Conservation (phyloP, 2,888 invertebrate genomes). For the Tortricodes alternella region DNA sequence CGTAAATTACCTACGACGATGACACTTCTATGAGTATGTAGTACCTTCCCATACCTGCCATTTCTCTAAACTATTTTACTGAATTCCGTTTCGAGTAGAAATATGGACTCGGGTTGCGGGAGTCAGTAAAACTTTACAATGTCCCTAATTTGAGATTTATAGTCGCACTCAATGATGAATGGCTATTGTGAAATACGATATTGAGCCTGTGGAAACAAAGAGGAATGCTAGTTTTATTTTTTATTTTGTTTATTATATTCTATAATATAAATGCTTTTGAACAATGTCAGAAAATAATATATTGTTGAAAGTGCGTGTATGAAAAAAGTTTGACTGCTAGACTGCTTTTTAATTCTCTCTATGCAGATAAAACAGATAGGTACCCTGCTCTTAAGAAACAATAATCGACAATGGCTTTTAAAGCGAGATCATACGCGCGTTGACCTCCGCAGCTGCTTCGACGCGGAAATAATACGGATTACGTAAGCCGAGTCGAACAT, state of each 20-base stretch:
- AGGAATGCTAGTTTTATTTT: conserved; percentile 12
- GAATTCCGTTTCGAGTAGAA: conserved; percentile 46
- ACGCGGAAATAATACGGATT: conserved; percentile 80
- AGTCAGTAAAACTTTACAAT: conserved; percentile 74
- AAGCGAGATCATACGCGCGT: conserved; percentile 59
- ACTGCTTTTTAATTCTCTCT: no score
- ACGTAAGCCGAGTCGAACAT: conserved; percentile 80
- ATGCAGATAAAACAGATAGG: no score
- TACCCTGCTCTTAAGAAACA: background rate
- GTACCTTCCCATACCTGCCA: background rate
- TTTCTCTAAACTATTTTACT: conserved; percentile 24
- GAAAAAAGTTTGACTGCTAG: background rate
- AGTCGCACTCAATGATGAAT: conserved; percentile 57
- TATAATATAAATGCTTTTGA: conserved; percentile 3
- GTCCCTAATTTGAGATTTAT: conserved; percentile 70
- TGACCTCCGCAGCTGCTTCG: conserved; percentile 68
- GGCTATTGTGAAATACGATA: conserved; percentile 66
- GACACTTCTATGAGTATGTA: background rate
- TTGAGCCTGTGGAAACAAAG: conserved; percentile 37
- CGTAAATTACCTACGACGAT: background rate
- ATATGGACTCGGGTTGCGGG: conserved; percentile 54
- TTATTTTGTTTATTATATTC: conserved; percentile 11
- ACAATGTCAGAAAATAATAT: background rate
- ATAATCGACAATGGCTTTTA: conserved; percentile 28
- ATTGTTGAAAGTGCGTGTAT: background rate